Percentiles rank a stretch among this genome's conserved stretches.
Conservation (phyloP, 2,888 invertebrate species). For the Ypsolopha sequella region DNA sequence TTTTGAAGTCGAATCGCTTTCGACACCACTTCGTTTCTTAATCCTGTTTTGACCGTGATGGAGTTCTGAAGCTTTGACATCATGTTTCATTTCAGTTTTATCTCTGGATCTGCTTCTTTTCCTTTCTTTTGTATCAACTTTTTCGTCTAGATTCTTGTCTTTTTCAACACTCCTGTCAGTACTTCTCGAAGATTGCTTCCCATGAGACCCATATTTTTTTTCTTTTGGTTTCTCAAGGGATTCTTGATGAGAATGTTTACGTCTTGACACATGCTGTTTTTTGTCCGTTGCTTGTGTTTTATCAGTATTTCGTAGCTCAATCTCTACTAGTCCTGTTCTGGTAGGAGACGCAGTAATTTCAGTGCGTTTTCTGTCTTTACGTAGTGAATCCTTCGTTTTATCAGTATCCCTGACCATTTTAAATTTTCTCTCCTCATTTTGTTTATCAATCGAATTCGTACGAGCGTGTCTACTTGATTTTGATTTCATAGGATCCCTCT, state of each 20-base stretch:
- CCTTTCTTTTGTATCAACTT: not conserved
- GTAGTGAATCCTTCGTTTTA: not conserved
- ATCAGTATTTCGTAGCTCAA: not conserved
- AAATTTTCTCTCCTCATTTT: too few species aligned
- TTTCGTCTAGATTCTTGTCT: not conserved
- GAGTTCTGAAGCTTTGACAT: slow-evolving; percentile 1
- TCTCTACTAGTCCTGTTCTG: not conserved
- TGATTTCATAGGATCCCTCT: not conserved
- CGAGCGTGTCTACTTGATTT: not conserved
- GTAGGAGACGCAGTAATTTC: not conserved
- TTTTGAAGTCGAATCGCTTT: slow-evolving; percentile 19
- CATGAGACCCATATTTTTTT: not conserved
- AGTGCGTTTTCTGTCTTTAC: not conserved
- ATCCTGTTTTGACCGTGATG: not conserved
- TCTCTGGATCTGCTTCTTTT: slow-evolving; percentile 1
- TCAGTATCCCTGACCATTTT: not conserved
- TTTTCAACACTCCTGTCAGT: not conserved
- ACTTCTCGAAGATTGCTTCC: not conserved
- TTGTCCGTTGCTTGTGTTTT: not conserved
- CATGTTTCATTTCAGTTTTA: not conserved
- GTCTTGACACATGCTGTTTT: not conserved
- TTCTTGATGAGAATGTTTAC: not conserved
- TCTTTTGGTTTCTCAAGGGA: not conserved
- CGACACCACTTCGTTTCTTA: slow-evolving; percentile 8
- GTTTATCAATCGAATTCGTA: not conserved